Evolutionary conservation across 2,113 vertebrate species (phyloP), one percentile per base, ranked within the genome.

Genomic region (Gallinago media): DNA sequence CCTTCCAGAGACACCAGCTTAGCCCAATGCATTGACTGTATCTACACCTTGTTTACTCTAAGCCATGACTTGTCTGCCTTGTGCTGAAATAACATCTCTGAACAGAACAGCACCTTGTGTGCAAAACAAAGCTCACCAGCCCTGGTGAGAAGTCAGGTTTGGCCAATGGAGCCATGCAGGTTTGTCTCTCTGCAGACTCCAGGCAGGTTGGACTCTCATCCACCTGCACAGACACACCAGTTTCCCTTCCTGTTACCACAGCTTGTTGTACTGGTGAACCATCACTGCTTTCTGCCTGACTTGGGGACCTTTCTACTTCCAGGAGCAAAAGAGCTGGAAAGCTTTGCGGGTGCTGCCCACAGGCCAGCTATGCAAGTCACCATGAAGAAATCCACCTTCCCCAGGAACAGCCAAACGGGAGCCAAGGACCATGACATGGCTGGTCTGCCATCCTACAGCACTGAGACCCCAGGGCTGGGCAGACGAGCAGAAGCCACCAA

Each of bases 281-380:
- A 50, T 29, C 52, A 16, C 68, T 42, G 47, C 55, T 72, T 76
- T 88, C 62, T n/a, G 1, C 27, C n/a, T 96, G 66, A 96, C 3
- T 0, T 62, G 52, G 22, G 58, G 12, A 66, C 36, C 59, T 80
- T 87, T 94, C 59, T 70, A 0, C 18, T 92, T 93, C 42, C 85
- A 97, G 97, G 91, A 83, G 68, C 79, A 25, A 97, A 96, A 65
- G 95, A 97, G 17, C 59, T 84, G 84, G 96, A 96, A 36, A 55
- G 58, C 42, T 96, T 95, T 80, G 76, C 23, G 1, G 70, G 73
- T 23, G 58, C 79, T 82, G 58, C 88, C 59, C 95, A 46, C n/a
- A 55, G 81, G 27, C 89, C 93, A 38, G 83, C 79, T 23, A 49
- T 77, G 49, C 95, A 96, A 86, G 59, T 95, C 74, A 68, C 92